A percentile compares a stretch with the other conserved stretches of the same genome.
phyloP scores from a whole-genome alignment of 2,888 invertebrate species.

The Bellardia pandia region DNA sequence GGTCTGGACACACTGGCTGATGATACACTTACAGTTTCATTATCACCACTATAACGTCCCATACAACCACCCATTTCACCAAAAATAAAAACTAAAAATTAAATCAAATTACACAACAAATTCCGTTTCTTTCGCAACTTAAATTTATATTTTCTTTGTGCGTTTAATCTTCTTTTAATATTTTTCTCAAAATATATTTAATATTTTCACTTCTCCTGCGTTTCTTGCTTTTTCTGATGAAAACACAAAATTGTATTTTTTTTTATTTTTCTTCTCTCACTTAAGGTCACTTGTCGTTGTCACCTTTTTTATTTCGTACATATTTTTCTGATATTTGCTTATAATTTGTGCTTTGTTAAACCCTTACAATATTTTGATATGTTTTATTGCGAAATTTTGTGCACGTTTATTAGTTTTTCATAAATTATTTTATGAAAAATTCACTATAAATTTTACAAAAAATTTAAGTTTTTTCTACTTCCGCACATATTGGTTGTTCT shows the following conservation, averaged over 20 bases:
- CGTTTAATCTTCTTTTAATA: slow-evolving; percentile 43
- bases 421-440: slow-evolving; percentile 56
- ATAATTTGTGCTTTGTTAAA: slow-evolving; percentile 48
- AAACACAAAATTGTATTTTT: slow-evolving; percentile 60
- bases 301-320: slow-evolving; percentile 66
- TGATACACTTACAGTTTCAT: slow-evolving; percentile 92
- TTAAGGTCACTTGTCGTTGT: slow-evolving; percentile 71
- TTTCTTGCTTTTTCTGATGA: slow-evolving; percentile 32
- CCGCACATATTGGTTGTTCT: slow-evolving; percentile 68
- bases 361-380: slow-evolving; percentile 57
- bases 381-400: slow-evolving; percentile 62
- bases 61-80: slow-evolving; percentile 92
- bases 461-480: slow-evolving; percentile 59
- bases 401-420: slow-evolving; percentile 56
- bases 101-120: slow-evolving; percentile 50
- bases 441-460: slow-evolving; percentile 41
- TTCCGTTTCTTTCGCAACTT: background rate
- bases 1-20: slow-evolving; percentile 92
- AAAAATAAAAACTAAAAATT: slow-evolving; percentile 42
- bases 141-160: slow-evolving; percentile 41
- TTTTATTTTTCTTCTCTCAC: slow-evolving; percentile 54
- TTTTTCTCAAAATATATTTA: slow-evolving; percentile 37
- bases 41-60: slow-evolving; percentile 91
- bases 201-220: slow-evolving; percentile 53
- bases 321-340: slow-evolving; percentile 42